A percentile compares a stretch with the other conserved stretches of the same genome.
These are phyloP conservation scores for Platygyra sinensis DNA, from an alignment of 64 coral and sea anemone genomes.

Conservation along the genomic window DNA sequence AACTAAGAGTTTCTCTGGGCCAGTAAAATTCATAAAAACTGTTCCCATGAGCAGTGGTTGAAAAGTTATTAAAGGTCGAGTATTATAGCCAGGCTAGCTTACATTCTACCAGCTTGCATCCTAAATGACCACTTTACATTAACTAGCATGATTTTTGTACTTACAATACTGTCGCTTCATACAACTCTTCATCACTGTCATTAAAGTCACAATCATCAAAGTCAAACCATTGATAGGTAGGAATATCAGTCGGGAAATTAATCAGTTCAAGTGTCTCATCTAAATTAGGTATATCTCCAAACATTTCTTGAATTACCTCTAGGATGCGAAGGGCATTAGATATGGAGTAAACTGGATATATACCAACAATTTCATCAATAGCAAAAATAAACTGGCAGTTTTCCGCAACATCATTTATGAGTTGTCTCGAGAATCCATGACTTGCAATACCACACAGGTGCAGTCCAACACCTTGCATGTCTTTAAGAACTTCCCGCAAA, in stretches of 20 bases:
- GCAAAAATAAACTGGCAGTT: slow-evolving; percentile 32
- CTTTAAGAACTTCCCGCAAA: slow-evolving; percentile 16
- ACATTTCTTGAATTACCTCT: slow-evolving; percentile 68
- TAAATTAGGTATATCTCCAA: slow-evolving; percentile 55
- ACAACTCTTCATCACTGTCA: too few relatives aligned
- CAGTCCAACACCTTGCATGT: background rate
- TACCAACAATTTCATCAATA: slow-evolving; percentile 15
- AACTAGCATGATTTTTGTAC: too few relatives aligned
- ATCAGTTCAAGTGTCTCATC: slow-evolving; percentile 29
- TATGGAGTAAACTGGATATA: slow-evolving; percentile 5
- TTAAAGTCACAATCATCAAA: too few relatives aligned
- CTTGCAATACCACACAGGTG: slow-evolving; percentile 1
- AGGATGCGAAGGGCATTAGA: background rate
- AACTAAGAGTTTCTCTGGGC: too few relatives aligned
- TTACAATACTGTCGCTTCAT: too few relatives aligned
- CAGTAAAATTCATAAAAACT: too few relatives aligned
- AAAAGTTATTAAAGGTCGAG: too few relatives aligned
- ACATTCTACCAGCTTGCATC: too few relatives aligned
- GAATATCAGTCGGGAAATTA: background rate
- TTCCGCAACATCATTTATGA: slow-evolving; percentile 42
- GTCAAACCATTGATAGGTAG: background rate
- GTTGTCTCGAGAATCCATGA: slow-evolving; percentile 57
- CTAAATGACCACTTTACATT: too few relatives aligned
- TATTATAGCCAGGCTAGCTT: too few relatives aligned
- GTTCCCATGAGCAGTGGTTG: too few relatives aligned